A percentile compares a stretch with the other conserved stretches of the same genome.
These are phyloP conservation scores for Vidua macroura DNA, from an alignment of 2,113 vertebrate species.

Conservation along the genomic window DNA sequence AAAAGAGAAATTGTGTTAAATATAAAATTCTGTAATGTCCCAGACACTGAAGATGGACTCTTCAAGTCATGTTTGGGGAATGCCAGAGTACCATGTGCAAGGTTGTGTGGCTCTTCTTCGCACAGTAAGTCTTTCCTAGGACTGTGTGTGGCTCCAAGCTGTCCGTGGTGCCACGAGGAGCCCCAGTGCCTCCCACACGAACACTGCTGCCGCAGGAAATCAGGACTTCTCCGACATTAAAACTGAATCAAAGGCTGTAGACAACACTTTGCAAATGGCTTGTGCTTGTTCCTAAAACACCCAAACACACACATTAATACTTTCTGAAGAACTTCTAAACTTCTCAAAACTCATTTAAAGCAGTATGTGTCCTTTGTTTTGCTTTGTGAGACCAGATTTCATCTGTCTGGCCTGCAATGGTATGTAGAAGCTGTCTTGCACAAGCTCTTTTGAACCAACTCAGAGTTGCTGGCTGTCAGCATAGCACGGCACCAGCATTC, in stretches of 20 bases:
- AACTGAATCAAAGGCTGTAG: constrained; percentile 90
- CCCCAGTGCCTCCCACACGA: background rate
- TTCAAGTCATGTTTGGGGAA: background rate
- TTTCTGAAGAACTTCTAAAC: background rate
- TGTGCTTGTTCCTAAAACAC: constrained; percentile 88
- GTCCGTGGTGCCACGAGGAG: background rate
- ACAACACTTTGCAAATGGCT: constrained; percentile 94
- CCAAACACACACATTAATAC: background rate
- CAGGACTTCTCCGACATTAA: constrained; percentile 88
- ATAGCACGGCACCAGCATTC: background rate
- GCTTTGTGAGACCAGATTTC: background rate
- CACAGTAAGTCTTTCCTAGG: background rate
- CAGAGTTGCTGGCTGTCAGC: background rate
- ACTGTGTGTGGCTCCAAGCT: background rate
- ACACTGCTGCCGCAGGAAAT: background rate
- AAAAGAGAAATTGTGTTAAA: background rate
- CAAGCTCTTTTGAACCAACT: background rate
- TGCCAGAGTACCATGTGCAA: constrained; percentile 13
- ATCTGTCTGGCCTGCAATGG: background rate
- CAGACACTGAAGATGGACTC: background rate
- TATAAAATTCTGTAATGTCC: constrained; percentile 19
- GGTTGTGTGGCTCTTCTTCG: background rate
- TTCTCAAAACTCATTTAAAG: background rate
- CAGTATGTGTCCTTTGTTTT: background rate
- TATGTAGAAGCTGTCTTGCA: background rate